A percentile compares a stretch with the other conserved stretches of the same genome.
These are phyloP conservation scores for Stegastes partitus DNA, from an alignment of 2,113 vertebrate species.

Conservation along the genomic window DNA sequence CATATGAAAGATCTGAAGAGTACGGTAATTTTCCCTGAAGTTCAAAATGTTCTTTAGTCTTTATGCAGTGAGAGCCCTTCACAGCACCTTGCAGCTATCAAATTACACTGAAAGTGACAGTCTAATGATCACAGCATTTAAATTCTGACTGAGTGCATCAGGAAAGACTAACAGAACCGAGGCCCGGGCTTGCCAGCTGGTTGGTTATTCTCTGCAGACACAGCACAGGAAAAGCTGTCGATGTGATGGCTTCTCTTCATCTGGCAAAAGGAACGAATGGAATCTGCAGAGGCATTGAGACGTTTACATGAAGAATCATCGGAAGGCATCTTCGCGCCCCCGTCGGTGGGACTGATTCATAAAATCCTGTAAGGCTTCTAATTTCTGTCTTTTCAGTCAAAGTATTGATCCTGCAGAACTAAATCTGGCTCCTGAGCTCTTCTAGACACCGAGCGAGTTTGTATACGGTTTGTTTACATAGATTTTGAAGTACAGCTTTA, in stretches of 20 bases:
- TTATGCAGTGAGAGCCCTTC: constrained; percentile 47
- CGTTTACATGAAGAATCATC: constrained; percentile 7
- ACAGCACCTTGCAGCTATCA: constrained; percentile 42
- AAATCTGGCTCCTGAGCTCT: constrained; percentile 42
- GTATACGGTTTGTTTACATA: background rate
- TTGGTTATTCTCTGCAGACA: constrained; percentile 43
- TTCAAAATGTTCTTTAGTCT: constrained; percentile 15
- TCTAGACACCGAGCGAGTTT: constrained; percentile 25
- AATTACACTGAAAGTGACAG: constrained; percentile 36
- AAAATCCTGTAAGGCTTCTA: constrained; percentile 32
- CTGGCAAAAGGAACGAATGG: constrained; percentile 35
- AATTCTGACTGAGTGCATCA: constrained; percentile 43
- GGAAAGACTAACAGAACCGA: constrained; percentile 35
- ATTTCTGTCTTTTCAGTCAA: constrained; percentile 47
- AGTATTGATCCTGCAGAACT: constrained; percentile 26
- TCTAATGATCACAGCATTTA: constrained; percentile 60
- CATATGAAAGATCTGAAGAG: constrained; percentile 16
- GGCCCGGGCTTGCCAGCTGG: constrained; percentile 57
- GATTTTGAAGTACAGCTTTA: background rate
- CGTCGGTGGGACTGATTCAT: constrained; percentile 40
- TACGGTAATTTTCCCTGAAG: constrained; percentile 16
- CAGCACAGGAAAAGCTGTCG: constrained; percentile 41
- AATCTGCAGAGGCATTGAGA: constrained; percentile 46
- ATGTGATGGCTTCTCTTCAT: constrained; percentile 51
- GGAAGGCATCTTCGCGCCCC: constrained; percentile 11